Percentiles rank a stretch among this genome's conserved stretches.
Conservation (phyloP, 2,888 invertebrate genomes). For the Odontocolon sp. region DNA sequence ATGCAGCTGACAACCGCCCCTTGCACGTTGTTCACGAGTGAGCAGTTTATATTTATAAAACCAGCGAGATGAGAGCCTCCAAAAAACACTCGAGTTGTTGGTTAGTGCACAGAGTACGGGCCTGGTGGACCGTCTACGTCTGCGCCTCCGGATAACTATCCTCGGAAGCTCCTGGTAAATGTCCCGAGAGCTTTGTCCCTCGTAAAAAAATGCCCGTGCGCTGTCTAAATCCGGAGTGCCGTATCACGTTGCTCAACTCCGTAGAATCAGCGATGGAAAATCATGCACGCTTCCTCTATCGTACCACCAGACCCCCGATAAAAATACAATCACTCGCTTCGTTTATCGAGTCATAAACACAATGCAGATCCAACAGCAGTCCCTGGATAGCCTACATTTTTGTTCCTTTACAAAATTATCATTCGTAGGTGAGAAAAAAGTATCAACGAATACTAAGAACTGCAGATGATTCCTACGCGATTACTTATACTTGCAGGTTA, state of each 20-base stretch:
- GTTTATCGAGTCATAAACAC: slow-evolving; percentile 20
- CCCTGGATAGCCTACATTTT: too few species aligned
- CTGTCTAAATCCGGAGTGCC: slow-evolving; percentile 34
- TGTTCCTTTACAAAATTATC: not conserved
- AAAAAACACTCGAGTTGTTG: slow-evolving; percentile 35
- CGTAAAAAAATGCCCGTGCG: slow-evolving; percentile 23
- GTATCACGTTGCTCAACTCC: slow-evolving; percentile 6
- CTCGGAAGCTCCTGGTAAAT: slow-evolving; percentile 45
- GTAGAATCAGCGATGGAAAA: slow-evolving; percentile 8
- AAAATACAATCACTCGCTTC: slow-evolving; percentile 31
- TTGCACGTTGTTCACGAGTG: slow-evolving; percentile 23
- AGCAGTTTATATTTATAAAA: slow-evolving; percentile 53
- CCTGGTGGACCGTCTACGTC: slow-evolving; percentile 34
- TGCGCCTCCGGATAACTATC: slow-evolving; percentile 32
- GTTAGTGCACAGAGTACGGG: not conserved
- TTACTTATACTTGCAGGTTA: too few species aligned
- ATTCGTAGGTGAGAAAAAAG: not conserved
- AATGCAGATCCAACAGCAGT: not conserved
- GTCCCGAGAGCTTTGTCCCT: slow-evolving; percentile 38
- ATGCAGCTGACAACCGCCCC: slow-evolving; percentile 39
- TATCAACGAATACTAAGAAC: too few species aligned
- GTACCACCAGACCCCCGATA: slow-evolving; percentile 16
- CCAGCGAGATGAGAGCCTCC: slow-evolving; percentile 1
- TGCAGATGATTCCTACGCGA: too few species aligned
- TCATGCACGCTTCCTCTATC: slow-evolving; percentile 1